Base-by-base conservation (phyloP, 2,888 invertebrate species). In the Plagodis dolabraria region DNA sequence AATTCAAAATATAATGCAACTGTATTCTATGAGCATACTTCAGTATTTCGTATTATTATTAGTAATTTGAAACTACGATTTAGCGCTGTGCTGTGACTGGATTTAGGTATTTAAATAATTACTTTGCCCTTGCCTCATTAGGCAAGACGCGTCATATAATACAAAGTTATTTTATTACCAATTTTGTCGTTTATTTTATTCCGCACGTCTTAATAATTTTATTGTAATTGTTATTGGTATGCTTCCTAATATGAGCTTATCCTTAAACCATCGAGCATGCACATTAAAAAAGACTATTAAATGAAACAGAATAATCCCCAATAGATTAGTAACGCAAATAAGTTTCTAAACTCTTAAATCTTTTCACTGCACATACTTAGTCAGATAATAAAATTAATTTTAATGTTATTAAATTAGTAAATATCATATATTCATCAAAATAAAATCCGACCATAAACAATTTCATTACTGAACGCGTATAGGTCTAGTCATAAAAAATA, bases 401-500 rank as follows among this genome's bases (percentile, higher is more conserved):
- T 64, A 64, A 63, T 64, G 57, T 57, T 62, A 62, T 63, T 66
- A 65, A 61, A 62, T 64, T 59, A 53, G 56, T 63, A 64, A 66
- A 68, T 64, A 68, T 53, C 60, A 53, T 64, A 60, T 58, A 68
- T 66, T 61, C 38, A 60, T 65, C 60, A 59, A 63, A 50, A 59
- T 59, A 51, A 57, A 65, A 59, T 51, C 47, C 51, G 53, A 53
- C 53, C 64, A 55, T 68, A 61, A 68, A 68, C 44, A 53, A 52
- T 60, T 65, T 68, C 60, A 68, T 60, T 47, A 44, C 62, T 56
- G 36, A 60, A 56, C 62, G 54, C 54, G 48, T 57, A 52, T 35
- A 11, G 40, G 33, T 35, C 47, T 35, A 46, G 53, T 56, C 63
- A 49, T 66, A 58, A 68, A 66, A 66, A 42, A 44, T 43, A 57